A percentile compares a stretch with the other conserved stretches of the same genome.
phyloP scores from a whole-genome alignment of 2,888 invertebrate genomes.

The Melanostoma mellinum region DNA sequence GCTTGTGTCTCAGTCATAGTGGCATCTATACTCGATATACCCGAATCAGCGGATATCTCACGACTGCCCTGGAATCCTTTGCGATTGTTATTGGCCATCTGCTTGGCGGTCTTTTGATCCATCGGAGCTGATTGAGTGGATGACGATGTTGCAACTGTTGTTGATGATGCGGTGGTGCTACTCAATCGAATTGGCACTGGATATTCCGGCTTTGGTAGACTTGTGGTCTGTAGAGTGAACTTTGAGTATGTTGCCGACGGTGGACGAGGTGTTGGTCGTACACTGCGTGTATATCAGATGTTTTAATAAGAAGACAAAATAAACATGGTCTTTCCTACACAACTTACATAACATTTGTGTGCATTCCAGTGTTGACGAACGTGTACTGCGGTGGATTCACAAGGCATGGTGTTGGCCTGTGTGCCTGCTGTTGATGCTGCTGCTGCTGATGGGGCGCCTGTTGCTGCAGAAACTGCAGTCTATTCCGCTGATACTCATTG shows the following conservation, averaged over 20 bases:
- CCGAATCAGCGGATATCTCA: slow-evolving; percentile 82
- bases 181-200: slow-evolving; percentile 83
- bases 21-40: slow-evolving; percentile 81
- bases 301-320: slow-evolving; percentile 13
- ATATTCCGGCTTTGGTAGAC: slow-evolving; percentile 89
- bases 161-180: slow-evolving; percentile 74
- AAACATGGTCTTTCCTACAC: slow-evolving; percentile 8
- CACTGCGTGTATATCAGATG: slow-evolving; percentile 75
- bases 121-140: slow-evolving; percentile 81
- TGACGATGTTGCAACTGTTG: slow-evolving; percentile 75
- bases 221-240: slow-evolving; percentile 87
- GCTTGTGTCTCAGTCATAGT: slow-evolving; percentile 77
- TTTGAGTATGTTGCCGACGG: slow-evolving; percentile 83
- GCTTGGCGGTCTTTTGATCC: slow-evolving; percentile 88
- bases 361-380: slow-evolving; percentile 80
- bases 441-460: slow-evolving; percentile 60
- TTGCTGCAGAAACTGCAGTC: slow-evolving; percentile 79
- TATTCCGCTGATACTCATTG: slow-evolving; percentile 79
- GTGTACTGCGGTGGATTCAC: slow-evolving; percentile 77
- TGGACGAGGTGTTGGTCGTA: slow-evolving; percentile 80
- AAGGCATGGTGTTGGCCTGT: slow-evolving; percentile 72
- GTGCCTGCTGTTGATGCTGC: slow-evolving; percentile 67
- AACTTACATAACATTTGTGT: slow-evolving; percentile 82
- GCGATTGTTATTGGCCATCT: slow-evolving; percentile 87
- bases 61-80: slow-evolving; percentile 81